Base-by-base conservation (phyloP, 2,888 invertebrate genomes). In the Allygus modestus region DNA sequence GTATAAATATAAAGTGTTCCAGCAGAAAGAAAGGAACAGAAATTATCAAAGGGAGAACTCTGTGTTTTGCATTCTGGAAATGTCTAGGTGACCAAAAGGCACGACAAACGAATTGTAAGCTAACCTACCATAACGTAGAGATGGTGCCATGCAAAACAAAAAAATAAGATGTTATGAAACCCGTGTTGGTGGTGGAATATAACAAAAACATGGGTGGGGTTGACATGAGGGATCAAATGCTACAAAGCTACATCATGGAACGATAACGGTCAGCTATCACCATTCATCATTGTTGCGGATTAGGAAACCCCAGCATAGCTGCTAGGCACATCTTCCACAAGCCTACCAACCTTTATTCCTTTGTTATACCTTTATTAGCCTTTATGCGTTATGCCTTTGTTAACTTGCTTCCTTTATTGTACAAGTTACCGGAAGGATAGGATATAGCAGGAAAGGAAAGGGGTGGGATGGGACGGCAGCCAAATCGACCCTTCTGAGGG, bases 141-240 rank as follows among this genome's bases (percentile, higher is more conserved):
- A 54, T 54, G 54, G 54, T 54, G 54, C 20, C 54, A 20, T 54
- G 20, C 20, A 54, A 17, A 20, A 54, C 20, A 20, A 54, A 17
- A n/a, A n/a, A n/a, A n/a, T 7, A 54, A 54, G 54, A 54, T 20
- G 54, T 54, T 54, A 26, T 61, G 28, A 61, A 61, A 23, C 61
- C 61, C 2, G 12, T 46, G 12, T 46, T 81, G 15, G 81, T 81
- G 20, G 17, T n/a, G 15, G 69, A 83, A 28, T 71, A 83, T 41
- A 83, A 83, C 31, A 28, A 41, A 51, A 15, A 73, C 7, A 83
- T 71, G 83, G 83, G 83, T 23, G 83, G 71, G n/a, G 83, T 83
- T 26, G 83, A 83, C 17, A 26, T 83, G 26, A 23, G 83, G 15
- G 83, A 83, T 37, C 83, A 71, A 46, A 83, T 83, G 83, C 83